Evolutionary conservation across 2,797 vertebrate genomes (phyloP), one percentile per base, ranked within the genome.

Genomic region (Megalops cyprinoides): DNA sequence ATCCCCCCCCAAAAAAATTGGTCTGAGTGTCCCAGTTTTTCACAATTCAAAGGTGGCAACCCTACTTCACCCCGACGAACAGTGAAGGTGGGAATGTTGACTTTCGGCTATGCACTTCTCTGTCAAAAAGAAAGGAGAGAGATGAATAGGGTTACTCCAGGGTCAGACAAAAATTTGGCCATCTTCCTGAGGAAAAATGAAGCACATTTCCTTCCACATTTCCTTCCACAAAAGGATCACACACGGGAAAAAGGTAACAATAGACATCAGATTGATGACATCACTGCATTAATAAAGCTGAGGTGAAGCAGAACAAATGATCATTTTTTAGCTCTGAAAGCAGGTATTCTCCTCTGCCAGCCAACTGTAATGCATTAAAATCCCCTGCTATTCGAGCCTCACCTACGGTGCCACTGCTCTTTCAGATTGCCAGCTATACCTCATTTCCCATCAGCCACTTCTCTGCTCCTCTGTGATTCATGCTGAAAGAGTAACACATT

Each of bases 301-400:
- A 80, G 78, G 85, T 86, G 83, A 86, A 82, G 84, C 83, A 84
- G 88, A 89, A 87, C 84, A 84, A 89, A 87, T 85, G 85, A 84
- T 82, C 82, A 80, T 87, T 87, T 86, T 71, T 87, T 77, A 82
- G 79, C 71, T 80, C 83, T 82, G 79, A 82, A 80, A 83, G 84
- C 82, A 83, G 82, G 84, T 86, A 86, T 88, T 88, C 83, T 85
- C 67, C 76, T 75, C 82, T 86, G 83, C 76, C 79, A 84, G 82
- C 83, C 86, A 83, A 84, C 79, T 86, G 83, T 85, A 83, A 86
- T 82, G 80, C 80, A 85, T 85, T 84, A 79, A 79, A 44, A 42
- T 69, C n/a, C n/a, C n/a, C n/a, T n/a, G n/a, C n/a, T n/a, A n/a
- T n/a, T n/a, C n/a, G n/a, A n/a, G n/a, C n/a, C n/a, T n/a, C n/a